These are phyloP conservation scores for Cyanoliseus patagonus DNA, from an alignment of 2,113 vertebrate species.

Conservation along the genomic window DNA sequence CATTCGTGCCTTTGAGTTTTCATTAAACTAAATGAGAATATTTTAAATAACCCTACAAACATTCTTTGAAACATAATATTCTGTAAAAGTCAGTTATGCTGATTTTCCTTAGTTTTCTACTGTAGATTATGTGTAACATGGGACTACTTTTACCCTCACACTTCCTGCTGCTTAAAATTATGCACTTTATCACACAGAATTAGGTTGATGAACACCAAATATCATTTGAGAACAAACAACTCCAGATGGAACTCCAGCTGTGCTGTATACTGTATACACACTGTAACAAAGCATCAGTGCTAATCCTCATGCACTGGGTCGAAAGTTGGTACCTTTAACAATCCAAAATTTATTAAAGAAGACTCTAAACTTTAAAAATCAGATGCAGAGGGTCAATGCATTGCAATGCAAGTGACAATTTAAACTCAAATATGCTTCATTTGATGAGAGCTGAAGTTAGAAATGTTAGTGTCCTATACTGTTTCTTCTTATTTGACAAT, in stretches of 20 bases:
- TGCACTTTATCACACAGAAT: background rate
- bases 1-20: background rate
- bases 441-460: constrained; percentile 32
- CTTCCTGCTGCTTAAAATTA: background rate
- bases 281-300: background rate
- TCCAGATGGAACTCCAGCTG: background rate
- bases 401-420: constrained; percentile 47
- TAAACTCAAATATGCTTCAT: background rate
- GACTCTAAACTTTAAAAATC: constrained; percentile 49
- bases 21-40: background rate
- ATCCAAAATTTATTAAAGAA: background rate
- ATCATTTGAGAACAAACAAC: background rate
- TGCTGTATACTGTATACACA: background rate
- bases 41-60: background rate
- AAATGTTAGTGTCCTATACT: background rate
- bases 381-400: constrained; percentile 78
- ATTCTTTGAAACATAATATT: background rate
- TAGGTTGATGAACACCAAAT: background rate
- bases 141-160: background rate
- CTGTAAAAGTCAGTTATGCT: background rate
- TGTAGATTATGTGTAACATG: background rate
- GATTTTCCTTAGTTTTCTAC: background rate
- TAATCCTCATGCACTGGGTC: background rate
- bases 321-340: background rate
- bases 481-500: background rate